These are phyloP conservation scores for Halesus radiatus DNA, from an alignment of 1,140 invertebrate species.

Conservation along the genomic window DNA sequence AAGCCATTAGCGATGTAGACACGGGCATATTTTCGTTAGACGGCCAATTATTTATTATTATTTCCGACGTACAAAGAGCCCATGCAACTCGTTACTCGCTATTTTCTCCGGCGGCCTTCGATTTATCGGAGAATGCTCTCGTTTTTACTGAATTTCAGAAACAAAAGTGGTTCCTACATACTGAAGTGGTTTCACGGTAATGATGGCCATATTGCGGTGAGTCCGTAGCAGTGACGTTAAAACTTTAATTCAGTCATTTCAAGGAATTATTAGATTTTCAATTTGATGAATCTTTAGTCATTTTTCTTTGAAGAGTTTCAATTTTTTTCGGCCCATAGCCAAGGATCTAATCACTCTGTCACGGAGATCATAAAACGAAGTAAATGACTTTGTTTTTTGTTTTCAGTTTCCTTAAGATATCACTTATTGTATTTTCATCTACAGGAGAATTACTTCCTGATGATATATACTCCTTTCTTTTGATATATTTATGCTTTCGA, in stretches of 20 bases:
- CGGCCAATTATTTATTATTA: conserved; percentile 6
- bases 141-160: conserved; percentile 48
- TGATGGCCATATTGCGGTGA: conserved; percentile 7
- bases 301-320: too few species aligned
- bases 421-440: too few species aligned
- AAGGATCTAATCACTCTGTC: too few species aligned
- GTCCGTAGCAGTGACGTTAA: neutral
- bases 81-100: neutral
- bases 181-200: neutral
- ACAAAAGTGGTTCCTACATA: conserved; percentile 42
- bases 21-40: neutral
- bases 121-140: conserved; percentile 49
- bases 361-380: too few species aligned
- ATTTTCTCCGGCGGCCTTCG: conserved; percentile 15
- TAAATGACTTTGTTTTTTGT: too few species aligned
- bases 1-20: neutral
- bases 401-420: too few species aligned
- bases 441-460: too few species aligned
- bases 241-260: neutral
- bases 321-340: too few species aligned
- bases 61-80: conserved; percentile 9
- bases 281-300: too few species aligned
- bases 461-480: too few species aligned
- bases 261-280: too few species aligned
- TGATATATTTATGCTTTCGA: too few species aligned